A percentile compares a stretch with the other conserved stretches of the same genome.
Evolutionary conservation across 1,140 invertebrate species (phyloP).

Genomic region (Globodera ellingtonae): DNA sequence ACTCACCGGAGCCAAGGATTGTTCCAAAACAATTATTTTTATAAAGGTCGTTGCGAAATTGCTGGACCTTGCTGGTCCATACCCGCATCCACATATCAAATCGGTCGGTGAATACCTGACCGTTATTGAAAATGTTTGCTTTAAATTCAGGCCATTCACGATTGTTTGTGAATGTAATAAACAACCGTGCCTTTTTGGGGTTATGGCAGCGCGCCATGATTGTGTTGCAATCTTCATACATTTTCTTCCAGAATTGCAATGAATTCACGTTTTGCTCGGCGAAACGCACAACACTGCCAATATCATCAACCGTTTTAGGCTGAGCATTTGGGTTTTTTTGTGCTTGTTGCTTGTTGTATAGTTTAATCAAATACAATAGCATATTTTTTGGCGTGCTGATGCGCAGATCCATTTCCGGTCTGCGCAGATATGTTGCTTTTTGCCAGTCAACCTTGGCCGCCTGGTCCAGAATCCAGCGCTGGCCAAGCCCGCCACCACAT

Average conservation of each 20-base stretch:
- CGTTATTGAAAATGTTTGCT: background rate
- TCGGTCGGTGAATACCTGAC: constrained; percentile 1
- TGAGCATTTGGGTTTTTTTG: no score
- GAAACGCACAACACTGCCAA: background rate
- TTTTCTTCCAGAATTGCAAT: background rate
- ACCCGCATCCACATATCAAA: background rate
- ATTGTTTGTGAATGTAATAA: no score
- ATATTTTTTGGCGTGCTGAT: background rate
- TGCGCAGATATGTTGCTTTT: no score
- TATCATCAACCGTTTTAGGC: background rate
- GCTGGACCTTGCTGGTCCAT: background rate
- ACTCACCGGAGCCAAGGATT: background rate
- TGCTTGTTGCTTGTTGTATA: no score
- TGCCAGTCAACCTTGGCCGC: no score
- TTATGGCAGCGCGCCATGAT: no score
- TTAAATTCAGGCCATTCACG: no score
- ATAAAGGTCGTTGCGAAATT: background rate
- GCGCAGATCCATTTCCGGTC: no score
- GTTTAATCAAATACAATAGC: background rate
- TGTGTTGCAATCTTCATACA: no score
- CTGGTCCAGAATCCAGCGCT: no score
- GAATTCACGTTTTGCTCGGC: background rate
- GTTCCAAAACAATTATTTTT: background rate
- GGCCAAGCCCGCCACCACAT: no score
- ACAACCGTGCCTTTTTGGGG: no score